A percentile compares a stretch with the other conserved stretches of the same genome.
phyloP scores from a whole-genome alignment of 2,797 vertebrate genomes.

The Rhyacichthys aspro region DNA sequence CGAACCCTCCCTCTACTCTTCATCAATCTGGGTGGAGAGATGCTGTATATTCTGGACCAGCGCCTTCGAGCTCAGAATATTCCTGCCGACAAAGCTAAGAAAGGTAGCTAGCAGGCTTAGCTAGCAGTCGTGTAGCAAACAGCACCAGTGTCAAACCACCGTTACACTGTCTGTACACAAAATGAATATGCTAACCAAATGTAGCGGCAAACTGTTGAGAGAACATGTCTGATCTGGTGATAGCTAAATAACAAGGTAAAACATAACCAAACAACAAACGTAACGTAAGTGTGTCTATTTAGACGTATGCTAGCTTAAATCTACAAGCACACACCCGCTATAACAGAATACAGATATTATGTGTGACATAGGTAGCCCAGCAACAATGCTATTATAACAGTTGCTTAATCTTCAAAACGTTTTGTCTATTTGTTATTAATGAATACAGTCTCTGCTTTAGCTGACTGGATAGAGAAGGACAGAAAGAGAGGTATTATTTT shows the following conservation, averaged over 20 bases:
- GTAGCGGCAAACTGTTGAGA: too few species aligned
- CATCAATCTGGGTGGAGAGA: conserved; percentile 97
- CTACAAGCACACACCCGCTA: too few species aligned
- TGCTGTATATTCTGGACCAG: conserved; percentile 98
- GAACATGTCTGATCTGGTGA: too few species aligned
- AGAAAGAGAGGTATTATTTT: conserved; percentile 90
- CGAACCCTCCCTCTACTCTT: conserved; percentile 94
- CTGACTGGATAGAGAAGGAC: conserved; percentile 97
- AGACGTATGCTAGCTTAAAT: too few species aligned
- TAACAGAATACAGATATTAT: too few species aligned
- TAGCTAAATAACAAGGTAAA: too few species aligned
- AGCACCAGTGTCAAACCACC: conserved; percentile 27
- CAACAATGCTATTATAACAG: too few species aligned
- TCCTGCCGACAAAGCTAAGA: conserved; percentile 93
- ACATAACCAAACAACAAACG: too few species aligned
- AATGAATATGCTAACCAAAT: too few species aligned
- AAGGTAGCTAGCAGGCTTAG: conserved; percentile 82
- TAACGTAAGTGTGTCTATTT: too few species aligned
- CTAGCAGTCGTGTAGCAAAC: conserved; percentile 46
- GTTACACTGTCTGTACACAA: neutral
- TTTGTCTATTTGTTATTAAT: conserved; percentile 50
- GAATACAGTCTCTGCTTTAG: conserved; percentile 74
- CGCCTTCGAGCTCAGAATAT: conserved; percentile 95
- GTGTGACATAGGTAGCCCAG: too few species aligned
- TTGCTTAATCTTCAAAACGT: neutral